Conservation (phyloP, 2,888 invertebrate genomes). For the Deilephila porcellus region DNA sequence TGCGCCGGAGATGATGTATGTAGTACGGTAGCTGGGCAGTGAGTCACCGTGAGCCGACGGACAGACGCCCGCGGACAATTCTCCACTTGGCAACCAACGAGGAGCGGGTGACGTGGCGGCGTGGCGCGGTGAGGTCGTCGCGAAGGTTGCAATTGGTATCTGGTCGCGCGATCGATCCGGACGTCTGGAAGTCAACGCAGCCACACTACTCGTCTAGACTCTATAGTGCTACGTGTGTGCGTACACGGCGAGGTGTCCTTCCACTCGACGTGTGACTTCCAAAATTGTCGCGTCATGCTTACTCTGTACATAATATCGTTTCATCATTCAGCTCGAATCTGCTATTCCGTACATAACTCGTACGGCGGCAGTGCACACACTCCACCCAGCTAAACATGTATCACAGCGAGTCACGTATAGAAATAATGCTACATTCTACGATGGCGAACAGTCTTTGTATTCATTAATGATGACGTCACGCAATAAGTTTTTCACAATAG, state of each 20-base stretch:
- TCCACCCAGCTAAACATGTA: too few species aligned
- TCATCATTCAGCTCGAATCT: too few species aligned
- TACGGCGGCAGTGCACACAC: too few species aligned
- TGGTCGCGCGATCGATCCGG: conserved; percentile 25
- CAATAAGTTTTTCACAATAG: background rate
- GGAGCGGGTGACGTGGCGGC: background rate
- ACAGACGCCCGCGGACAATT: background rate
- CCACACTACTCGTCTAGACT: background rate
- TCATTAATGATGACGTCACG: background rate
- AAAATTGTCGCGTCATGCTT: too few species aligned
- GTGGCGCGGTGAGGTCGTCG: background rate
- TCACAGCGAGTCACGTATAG: background rate
- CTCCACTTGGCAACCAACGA: background rate
- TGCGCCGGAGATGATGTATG: background rate
- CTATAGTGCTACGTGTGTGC: background rate
- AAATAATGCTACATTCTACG: background rate
- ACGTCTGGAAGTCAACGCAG: conserved; percentile 6
- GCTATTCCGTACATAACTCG: too few species aligned
- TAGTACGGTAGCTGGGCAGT: background rate
- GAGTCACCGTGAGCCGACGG: background rate
- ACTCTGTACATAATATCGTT: too few species aligned
- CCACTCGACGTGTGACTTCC: too few species aligned
- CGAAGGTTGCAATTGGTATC: background rate
- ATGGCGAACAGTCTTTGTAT: background rate
- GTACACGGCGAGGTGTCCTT: background rate